These are phyloP conservation scores for Heliconius charithonia DNA, from an alignment of 2,888 invertebrate genomes.

Conservation along the genomic window DNA sequence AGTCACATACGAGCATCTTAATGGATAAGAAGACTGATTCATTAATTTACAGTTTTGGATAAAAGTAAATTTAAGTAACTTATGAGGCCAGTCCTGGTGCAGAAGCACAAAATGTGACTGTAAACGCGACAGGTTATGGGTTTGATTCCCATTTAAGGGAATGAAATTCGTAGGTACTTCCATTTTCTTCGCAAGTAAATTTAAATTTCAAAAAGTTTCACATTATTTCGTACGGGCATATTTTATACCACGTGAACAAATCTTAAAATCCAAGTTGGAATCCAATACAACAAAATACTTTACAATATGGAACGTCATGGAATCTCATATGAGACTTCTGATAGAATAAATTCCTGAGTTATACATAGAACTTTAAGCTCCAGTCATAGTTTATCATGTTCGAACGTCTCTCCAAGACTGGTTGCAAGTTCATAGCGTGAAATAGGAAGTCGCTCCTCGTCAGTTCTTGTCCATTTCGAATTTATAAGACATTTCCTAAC, in stretches of 20 bases:
- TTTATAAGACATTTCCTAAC: background rate
- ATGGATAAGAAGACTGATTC: constrained; percentile 26
- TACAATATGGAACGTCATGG: background rate
- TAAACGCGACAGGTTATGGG: background rate
- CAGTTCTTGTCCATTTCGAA: background rate
- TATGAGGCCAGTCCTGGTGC: background rate
- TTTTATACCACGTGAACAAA: background rate
- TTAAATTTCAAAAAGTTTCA: background rate
- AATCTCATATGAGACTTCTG: constrained; percentile 7
- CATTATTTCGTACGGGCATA: background rate
- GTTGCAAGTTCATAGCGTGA: background rate
- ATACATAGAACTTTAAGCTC: background rate
- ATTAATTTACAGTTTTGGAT: background rate
- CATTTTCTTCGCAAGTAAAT: background rate
- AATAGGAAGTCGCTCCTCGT: background rate
- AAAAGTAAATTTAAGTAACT: background rate
- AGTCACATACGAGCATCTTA: constrained; percentile 36
- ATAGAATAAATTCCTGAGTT: constrained; percentile 12
- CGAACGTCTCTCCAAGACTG: background rate
- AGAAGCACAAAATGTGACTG: background rate
- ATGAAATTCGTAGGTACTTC: background rate
- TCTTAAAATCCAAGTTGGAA: background rate
- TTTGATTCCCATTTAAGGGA: background rate
- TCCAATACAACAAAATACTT: constrained; percentile 3
- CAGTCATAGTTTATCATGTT: background rate